Base-by-base conservation (phyloP, 2,888 invertebrate species). In the Callyntrura guangdongensis region DNA sequence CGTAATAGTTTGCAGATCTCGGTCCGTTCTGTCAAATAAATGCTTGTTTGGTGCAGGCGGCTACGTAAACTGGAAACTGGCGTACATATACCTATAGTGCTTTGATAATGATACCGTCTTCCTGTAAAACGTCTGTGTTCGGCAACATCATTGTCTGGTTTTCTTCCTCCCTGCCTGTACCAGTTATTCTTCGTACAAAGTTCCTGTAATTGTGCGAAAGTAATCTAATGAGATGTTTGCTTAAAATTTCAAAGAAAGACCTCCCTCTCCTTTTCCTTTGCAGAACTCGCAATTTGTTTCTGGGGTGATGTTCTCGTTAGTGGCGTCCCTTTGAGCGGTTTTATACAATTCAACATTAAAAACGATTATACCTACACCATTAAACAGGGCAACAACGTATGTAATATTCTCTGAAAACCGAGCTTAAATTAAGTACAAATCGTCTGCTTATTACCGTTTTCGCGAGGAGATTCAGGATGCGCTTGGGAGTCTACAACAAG, bases 141-240 rank as follows among this genome's bases (percentile, higher is more conserved):
- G 14, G 9, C 11, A 3, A 53, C 9, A 14, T 59, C 17, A 4
- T 17, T 17, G 17, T 20, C 17, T 25, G 12, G 0, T 17, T 22
- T 47, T 4, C 12, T 12, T 47, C 20, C 49, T 5, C 49, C 74
- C 2, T 17, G n/a, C 20, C 8, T 25, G 45, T n/a, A 45, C 22
- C 25, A 2, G 17, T 53, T 53, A 14, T 17, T 77, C 53, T 49
- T 36, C 45, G 8, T 14, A 14, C 12, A 22, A 12, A 14, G 72
- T 69, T 53, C 53, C 72, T 45, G 85, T 85, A 85, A 85, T 72
- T 85, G 85, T 85, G 72, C 47, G 85, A 85, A 72, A 85, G 53
- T 85, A 85, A 77, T 77, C 22, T 14, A 77, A 85, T 85, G 72
- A 56, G 67, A 69, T 69, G 85, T 72, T 85, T 72, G 56, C 85